Conservation (phyloP, 2,888 invertebrate species). For the Agapetus fuscipes region DNA sequence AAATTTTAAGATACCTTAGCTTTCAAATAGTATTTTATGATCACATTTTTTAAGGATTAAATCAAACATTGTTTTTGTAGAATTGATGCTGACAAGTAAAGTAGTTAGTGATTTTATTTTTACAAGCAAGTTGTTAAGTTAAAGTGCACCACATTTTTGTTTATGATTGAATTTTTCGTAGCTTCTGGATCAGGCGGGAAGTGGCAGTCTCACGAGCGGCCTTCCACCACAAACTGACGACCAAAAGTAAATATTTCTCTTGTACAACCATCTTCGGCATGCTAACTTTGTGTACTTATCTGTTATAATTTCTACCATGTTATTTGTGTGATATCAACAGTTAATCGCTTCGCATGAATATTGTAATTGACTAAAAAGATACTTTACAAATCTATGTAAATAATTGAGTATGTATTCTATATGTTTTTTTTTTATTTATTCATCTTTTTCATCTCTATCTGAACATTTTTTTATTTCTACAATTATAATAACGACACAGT, state of each 20-base stretch:
- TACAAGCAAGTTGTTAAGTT: too few species aligned
- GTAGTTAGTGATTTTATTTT: too few species aligned
- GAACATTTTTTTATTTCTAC: too few species aligned
- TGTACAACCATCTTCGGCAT: neutral
- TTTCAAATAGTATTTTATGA: neutral
- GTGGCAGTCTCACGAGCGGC: slow-evolving; percentile 45
- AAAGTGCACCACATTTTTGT: slow-evolving; percentile 36
- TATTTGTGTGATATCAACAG: too few species aligned
- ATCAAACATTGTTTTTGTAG: neutral
- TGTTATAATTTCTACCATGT: too few species aligned
- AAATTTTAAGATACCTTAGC: neutral
- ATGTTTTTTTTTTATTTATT: too few species aligned
- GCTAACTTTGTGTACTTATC: too few species aligned
- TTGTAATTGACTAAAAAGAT: too few species aligned
- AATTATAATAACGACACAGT: too few species aligned
- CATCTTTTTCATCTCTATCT: too few species aligned
- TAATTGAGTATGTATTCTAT: too few species aligned
- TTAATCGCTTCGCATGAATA: neutral
- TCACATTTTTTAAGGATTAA: neutral
- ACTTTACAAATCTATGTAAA: too few species aligned
- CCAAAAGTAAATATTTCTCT: slow-evolving; percentile 52
- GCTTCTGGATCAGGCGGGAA: slow-evolving; percentile 57
- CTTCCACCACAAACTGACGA: slow-evolving; percentile 44
- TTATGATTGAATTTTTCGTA: slow-evolving; percentile 51
- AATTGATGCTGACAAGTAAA: neutral